These are phyloP conservation scores for Anisognathus igniventris DNA, from an alignment of 2,797 vertebrate genomes.

Conservation along the genomic window DNA sequence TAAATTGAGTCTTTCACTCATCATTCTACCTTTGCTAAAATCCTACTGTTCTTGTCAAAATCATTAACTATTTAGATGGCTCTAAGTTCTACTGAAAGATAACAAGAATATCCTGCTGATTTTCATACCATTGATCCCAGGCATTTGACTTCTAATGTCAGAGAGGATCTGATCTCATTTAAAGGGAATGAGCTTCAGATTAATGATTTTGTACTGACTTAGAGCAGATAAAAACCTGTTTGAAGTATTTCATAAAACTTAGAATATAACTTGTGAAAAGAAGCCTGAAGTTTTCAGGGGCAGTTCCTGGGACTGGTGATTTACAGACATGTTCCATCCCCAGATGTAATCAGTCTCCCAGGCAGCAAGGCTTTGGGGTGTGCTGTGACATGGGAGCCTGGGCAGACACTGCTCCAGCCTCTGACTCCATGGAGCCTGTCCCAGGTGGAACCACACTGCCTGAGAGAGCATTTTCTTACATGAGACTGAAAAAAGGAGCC, in stretches of 20 bases:
- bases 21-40: background rate
- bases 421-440: background rate
- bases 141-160: background rate
- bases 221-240: background rate
- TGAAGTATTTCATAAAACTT: background rate
- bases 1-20: background rate
- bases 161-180: background rate
- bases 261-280: background rate
- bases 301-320: background rate
- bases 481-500: background rate
- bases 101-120: background rate
- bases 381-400: fast-evolving
- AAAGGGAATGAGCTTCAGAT: background rate
- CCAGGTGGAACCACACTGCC: background rate
- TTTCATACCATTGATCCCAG: background rate
- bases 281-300: background rate
- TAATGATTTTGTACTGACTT: background rate
- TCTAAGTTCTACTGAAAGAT: background rate
- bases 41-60: background rate
- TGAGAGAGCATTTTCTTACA: background rate
- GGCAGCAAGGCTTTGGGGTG: background rate
- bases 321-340: background rate
- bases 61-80: background rate
- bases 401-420: background rate
- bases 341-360: background rate